A percentile compares a stretch with the other conserved stretches of the same genome.
Evolutionary conservation across 2,888 invertebrate genomes (phyloP).

Genomic region (Hymenopus coronatus): DNA sequence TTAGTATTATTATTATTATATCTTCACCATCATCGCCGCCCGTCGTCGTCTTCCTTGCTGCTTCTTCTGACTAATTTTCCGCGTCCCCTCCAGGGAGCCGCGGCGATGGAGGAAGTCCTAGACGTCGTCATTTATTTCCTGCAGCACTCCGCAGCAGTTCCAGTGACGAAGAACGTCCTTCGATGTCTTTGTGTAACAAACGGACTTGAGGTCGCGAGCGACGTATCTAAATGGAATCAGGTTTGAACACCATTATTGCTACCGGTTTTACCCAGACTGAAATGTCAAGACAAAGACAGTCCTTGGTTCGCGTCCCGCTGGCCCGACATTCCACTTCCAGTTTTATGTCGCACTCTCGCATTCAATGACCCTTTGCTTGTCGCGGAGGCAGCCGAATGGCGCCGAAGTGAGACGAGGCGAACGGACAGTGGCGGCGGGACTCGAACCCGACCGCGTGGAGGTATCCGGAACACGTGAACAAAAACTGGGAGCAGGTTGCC

Average conservation of each 20-base stretch:
- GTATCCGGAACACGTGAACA: background rate
- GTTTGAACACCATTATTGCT: background rate
- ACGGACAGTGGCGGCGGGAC: background rate
- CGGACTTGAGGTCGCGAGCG: background rate
- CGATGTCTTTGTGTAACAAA: background rate
- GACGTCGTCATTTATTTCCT: no score
- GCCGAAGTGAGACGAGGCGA: background rate
- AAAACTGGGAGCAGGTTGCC: background rate
- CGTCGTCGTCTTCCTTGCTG: no score
- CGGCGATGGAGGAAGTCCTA: no score
- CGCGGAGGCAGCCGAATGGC: background rate
- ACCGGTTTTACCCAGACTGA: background rate
- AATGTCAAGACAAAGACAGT: background rate
- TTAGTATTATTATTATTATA: no score
- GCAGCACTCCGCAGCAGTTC: background rate
- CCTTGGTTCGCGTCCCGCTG: background rate
- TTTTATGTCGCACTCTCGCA: background rate
- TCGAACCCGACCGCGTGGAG: background rate
- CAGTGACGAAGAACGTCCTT: background rate
- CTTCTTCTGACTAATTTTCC: no score
- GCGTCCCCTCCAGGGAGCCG: no score
- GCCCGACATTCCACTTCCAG: background rate
- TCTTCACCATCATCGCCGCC: no score
- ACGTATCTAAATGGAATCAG: background rate
- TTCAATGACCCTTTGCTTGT: background rate